Percentiles rank a stretch among this genome's conserved stretches.
These are phyloP conservation scores for Habropoda laboriosa DNA, from an alignment of 1,140 invertebrate genomes.

Conservation along the genomic window DNA sequence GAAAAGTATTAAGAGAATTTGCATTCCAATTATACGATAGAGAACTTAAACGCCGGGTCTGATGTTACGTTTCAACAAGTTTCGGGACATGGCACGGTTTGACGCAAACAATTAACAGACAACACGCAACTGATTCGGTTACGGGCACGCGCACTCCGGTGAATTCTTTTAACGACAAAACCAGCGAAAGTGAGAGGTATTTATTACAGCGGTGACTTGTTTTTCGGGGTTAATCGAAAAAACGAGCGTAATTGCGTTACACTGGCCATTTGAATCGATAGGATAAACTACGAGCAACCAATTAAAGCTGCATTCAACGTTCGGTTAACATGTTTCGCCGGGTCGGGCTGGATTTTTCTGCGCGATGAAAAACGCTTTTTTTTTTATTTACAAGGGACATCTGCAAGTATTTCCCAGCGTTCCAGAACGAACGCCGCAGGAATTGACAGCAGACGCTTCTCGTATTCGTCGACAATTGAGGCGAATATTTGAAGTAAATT, in stretches of 20 bases:
- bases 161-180: conserved; percentile 16
- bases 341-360: neutral
- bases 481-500: too few species aligned
- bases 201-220: neutral
- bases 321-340: neutral
- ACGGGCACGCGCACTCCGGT: neutral
- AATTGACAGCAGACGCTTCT: neutral
- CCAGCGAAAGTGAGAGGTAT: conserved; percentile 9
- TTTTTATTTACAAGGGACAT: neutral
- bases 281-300: neutral
- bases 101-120: neutral
- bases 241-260: conserved; percentile 9
- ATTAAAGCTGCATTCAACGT: neutral
- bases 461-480: too few species aligned
- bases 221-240: neutral
- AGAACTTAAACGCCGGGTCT: neutral
- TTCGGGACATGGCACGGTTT: neutral
- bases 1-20: too few species aligned
- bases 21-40: neutral
- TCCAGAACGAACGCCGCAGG: neutral
- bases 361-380: neutral
- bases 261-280: conserved; percentile 19
- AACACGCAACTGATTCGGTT: neutral
- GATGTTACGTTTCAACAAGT: neutral
- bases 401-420: neutral